Percentiles rank a stretch among this genome's conserved stretches.
These are phyloP conservation scores for Bungarus multicinctus DNA, from an alignment of 2,113 vertebrate species.

Conservation along the genomic window DNA sequence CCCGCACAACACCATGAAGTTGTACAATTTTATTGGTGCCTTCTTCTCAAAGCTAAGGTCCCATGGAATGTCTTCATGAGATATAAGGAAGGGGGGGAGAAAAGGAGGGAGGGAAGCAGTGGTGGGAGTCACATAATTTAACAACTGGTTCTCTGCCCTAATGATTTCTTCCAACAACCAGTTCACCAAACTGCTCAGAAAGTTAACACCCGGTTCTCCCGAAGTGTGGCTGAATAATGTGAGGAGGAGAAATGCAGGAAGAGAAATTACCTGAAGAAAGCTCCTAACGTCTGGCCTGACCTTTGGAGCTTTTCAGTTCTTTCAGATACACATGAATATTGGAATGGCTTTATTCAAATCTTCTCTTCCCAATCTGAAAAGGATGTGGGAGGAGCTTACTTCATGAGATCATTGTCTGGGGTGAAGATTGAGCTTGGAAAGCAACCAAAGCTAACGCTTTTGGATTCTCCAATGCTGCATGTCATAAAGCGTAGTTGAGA, in stretches of 20 bases:
- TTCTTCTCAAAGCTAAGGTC: neutral
- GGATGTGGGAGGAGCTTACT: neutral
- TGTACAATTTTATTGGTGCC: neutral
- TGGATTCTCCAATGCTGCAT: neutral
- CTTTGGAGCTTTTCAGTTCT: neutral
- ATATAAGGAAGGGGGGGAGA: slow-evolving; percentile 28
- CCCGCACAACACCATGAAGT: neutral
- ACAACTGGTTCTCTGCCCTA: no score
- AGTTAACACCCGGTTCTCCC: no score
- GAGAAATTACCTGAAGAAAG: neutral
- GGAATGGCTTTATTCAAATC: neutral
- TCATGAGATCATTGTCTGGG: neutral
- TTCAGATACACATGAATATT: neutral
- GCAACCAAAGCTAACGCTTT: neutral
- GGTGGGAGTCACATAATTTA: no score
- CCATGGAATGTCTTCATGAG: neutral
- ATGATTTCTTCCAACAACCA: no score
- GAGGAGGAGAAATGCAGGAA: neutral
- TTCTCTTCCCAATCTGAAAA: neutral
- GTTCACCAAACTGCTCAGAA: no score
- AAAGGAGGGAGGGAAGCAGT: slow-evolving; percentile 3
- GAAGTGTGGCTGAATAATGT: neutral
- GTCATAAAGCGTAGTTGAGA: neutral
- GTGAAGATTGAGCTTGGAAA: neutral
- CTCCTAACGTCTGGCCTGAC: neutral